Percentiles rank a stretch among this genome's conserved stretches.
Conservation (phyloP, 1,140 invertebrate species). For the Drosophila funebris region DNA sequence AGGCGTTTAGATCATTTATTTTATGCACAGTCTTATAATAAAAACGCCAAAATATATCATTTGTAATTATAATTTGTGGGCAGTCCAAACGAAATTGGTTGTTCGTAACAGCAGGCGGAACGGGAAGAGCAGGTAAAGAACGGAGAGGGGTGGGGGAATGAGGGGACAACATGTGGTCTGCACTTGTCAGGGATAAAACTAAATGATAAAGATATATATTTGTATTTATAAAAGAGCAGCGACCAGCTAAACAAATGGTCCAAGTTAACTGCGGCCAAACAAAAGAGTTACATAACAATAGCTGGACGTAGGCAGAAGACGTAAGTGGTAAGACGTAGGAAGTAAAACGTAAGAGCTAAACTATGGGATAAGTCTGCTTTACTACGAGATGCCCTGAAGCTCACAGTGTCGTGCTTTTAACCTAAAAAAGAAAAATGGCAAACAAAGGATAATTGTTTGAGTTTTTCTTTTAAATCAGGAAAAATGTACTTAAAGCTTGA, state of each 20-base stretch:
- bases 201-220: conserved; percentile 41
- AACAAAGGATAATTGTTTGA: conserved; percentile 27
- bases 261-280: conserved; percentile 61
- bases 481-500: conserved; percentile 3
- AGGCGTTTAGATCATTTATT: conserved; percentile 65
- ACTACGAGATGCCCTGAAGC: conserved; percentile 30
- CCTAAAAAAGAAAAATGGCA: background rate
- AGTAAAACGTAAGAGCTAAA: conserved; percentile 15
- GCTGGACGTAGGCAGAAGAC: conserved; percentile 8
- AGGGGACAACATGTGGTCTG: conserved; percentile 35
- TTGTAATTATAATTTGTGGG: conserved; percentile 61
- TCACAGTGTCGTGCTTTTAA: background rate
- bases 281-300: conserved; percentile 74
- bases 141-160: background rate
- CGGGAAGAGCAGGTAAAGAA: background rate
- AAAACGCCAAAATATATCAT: conserved; percentile 66
- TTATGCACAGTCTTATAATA: conserved; percentile 63
- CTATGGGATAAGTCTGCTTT: conserved; percentile 15
- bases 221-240: conserved; percentile 13
- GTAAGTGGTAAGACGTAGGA: conserved; percentile 13
- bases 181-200: conserved; percentile 42
- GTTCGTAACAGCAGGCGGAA: background rate
- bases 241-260: conserved; percentile 56
- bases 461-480: conserved; percentile 10
- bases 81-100: conserved; percentile 9